These are phyloP conservation scores for Neoitamus cyanurus DNA, from an alignment of 2,888 invertebrate species.

Conservation along the genomic window DNA sequence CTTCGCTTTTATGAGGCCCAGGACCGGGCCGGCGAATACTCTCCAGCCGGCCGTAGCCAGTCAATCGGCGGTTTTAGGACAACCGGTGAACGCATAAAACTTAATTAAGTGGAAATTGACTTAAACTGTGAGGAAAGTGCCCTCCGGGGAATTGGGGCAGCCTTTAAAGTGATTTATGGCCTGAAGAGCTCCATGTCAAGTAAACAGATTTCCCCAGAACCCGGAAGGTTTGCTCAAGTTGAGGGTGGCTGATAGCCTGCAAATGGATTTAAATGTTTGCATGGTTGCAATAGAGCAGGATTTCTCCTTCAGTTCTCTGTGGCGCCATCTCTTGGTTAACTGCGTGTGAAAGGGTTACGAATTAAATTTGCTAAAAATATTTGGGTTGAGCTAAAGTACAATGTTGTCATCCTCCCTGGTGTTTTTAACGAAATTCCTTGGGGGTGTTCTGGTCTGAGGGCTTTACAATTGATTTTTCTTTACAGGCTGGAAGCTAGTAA, in stretches of 20 bases:
- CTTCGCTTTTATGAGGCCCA: neutral
- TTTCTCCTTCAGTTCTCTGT: neutral
- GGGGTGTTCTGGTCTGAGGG: too few species aligned
- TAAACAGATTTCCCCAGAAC: neutral
- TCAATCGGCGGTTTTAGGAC: neutral
- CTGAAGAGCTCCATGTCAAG: neutral
- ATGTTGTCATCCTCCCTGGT: neutral
- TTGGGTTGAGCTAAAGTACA: neutral
- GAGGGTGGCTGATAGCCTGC: neutral
- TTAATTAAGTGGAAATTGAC: neutral
- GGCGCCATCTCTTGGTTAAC: neutral
- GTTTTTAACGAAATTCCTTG: neutral
- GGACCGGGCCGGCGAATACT: too few species aligned
- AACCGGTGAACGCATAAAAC: neutral
- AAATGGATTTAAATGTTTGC: neutral
- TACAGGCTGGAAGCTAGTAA: too few species aligned
- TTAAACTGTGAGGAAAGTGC: neutral
- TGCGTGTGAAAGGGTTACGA: neutral
- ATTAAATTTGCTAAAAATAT: neutral
- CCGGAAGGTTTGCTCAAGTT: neutral
- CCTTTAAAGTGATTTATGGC: neutral
- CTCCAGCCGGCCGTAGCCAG: neutral
- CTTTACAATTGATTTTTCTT: too few species aligned
- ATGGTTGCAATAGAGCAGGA: neutral
- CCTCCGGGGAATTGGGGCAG: neutral